Conservation (phyloP, 2,797 vertebrate species). For the Dipus sagitta region DNA sequence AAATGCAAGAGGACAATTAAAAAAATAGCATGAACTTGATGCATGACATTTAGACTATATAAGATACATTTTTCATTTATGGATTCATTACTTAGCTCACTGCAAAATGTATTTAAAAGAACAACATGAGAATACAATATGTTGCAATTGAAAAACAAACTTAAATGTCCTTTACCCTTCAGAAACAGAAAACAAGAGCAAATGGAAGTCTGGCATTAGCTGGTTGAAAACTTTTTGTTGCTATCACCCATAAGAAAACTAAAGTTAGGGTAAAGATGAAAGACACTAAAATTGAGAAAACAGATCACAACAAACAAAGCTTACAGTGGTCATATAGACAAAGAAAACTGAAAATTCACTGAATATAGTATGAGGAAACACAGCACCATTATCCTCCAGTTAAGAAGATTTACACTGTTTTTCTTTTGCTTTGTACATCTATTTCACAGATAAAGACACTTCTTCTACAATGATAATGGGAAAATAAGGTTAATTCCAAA, state of each 20-base stretch:
- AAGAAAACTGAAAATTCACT: not conserved
- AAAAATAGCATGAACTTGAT: not conserved
- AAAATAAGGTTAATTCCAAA: not conserved
- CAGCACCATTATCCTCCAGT: not conserved
- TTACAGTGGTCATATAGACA: not conserved
- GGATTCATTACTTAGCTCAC: not conserved
- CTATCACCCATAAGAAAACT: not conserved
- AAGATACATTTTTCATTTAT: not conserved
- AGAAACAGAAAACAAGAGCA: not conserved
- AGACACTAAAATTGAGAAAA: not conserved
- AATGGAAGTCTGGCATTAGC: not conserved
- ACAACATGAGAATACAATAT: not conserved
- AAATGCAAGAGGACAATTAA: not conserved
- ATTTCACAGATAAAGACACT: not conserved
- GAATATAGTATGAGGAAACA: slow-evolving; percentile 48
- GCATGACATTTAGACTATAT: not conserved
- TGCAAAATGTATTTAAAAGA: not conserved
- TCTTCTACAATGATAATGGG: not conserved
- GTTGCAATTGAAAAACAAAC: slow-evolving; percentile 26
- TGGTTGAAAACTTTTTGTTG: not conserved
- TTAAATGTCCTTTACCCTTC: not conserved
- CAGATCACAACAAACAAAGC: slow-evolving; percentile 8
- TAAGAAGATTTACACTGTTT: not conserved
- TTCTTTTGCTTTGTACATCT: not conserved
- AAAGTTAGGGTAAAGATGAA: not conserved